Evolutionary conservation across 2,113 vertebrate species (phyloP), one percentile per base, ranked within the genome.

Genomic region (Heteronetta atricapilla): DNA sequence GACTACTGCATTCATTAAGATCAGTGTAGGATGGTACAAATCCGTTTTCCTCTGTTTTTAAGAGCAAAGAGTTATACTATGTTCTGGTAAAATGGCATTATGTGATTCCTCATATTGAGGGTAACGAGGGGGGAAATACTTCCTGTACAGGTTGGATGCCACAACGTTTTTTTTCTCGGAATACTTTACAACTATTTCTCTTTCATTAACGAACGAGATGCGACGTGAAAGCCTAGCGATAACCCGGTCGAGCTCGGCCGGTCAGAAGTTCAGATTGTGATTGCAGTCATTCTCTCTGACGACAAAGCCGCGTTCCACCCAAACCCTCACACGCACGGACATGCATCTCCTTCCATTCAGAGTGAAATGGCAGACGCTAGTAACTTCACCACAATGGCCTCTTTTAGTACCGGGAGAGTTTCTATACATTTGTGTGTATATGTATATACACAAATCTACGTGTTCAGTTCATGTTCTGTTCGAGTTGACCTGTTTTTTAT

Each of bases 301-400:
- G 28, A 25, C 55, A 4, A 63, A 42, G 75, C 62, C 89, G 2
- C 76, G 21, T 74, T 50, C 25, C 78, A 67, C 60, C 76, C 72
- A 18, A 8, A 15, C 86, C 44, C 80, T 9, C 13, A 11, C 63
- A 28, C 14, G 14, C 83, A 42, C 89, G 91, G 90, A 85, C 72
- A 3, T 76, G 77, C 79, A 52, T 53, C 92, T 94, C 96, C 95
- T 94, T 94, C 84, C 90, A 86, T 90, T 96, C 91, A 92, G 96
- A 95, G 69, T 56, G 55, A 62, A 92, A 92, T 63, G 68, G 96
- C 95, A 96, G 90, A 95, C 81, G 93, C 92, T 85, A 68, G 90
- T 81, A 86, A 94, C 97, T 96, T 98, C 98, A 98, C 98, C 98
- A 97, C 98, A 98, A 98, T 98, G 98, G 98, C 98, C 98, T 99